Percentiles rank a stretch among this genome's conserved stretches.
Conservation (phyloP, 2,888 invertebrate species). For the Vanessa cardui region DNA sequence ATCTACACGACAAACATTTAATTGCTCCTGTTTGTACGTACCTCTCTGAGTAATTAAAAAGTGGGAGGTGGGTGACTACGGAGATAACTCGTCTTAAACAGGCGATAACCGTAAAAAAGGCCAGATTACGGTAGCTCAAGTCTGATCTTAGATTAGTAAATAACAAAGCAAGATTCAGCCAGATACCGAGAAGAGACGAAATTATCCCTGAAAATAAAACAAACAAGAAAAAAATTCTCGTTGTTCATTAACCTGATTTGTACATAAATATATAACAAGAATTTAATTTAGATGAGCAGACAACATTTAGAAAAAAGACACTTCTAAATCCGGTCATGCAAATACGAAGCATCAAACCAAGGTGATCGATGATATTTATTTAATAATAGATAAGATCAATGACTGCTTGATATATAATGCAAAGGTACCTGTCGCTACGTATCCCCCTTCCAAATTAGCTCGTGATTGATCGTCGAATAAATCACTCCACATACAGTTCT, state of each 20-base stretch:
- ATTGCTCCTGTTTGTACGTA: conserved; percentile 37
- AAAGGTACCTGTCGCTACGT: conserved; percentile 52
- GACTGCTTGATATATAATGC: neutral
- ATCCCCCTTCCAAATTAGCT: conserved; percentile 49
- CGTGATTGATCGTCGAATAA: conserved; percentile 53
- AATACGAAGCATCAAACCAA: neutral
- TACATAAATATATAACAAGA: no score
- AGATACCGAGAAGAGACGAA: conserved; percentile 51
- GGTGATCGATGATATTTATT: neutral
- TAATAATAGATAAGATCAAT: conserved; percentile 3
- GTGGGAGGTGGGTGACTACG: conserved; percentile 43
- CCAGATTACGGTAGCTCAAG: conserved; percentile 67
- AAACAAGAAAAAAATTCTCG: no score
- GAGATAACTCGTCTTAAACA: conserved; percentile 53
- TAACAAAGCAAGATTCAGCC: conserved; percentile 53
- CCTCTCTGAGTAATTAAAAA: conserved; percentile 48
- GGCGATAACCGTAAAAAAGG: conserved; percentile 62
- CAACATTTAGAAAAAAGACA: no score
- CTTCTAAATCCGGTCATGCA: neutral
- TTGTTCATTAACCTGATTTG: no score
- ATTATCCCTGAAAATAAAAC: conserved; percentile 53
- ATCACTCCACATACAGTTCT: conserved; percentile 53
- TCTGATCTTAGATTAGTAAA: conserved; percentile 52
- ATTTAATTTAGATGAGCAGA: no score
- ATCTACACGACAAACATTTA: neutral